phyloP scores from a whole-genome alignment of 2,888 invertebrate genomes.

The Physocephala rufipes region DNA sequence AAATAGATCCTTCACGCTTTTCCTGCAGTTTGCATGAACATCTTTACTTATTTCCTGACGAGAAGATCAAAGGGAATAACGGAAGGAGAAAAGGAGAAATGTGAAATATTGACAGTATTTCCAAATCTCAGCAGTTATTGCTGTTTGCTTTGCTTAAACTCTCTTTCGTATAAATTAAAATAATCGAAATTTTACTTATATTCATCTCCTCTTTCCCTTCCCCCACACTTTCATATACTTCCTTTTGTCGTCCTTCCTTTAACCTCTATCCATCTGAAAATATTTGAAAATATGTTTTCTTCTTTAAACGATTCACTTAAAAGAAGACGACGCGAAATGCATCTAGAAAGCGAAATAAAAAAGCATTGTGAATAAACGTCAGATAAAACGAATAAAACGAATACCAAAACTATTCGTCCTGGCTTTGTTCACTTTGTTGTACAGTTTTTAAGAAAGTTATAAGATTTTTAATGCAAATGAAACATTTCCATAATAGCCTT shows the following conservation, averaged over 20 bases:
- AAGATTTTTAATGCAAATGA: conserved; percentile 6
- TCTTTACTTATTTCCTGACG: no score
- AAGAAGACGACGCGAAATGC: conserved; percentile 1
- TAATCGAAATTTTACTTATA: no score
- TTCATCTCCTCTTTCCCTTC: neutral
- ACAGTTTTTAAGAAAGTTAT: neutral
- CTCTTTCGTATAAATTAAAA: neutral
- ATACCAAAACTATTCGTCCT: no score
- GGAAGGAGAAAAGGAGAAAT: conserved; percentile 1
- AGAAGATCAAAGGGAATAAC: neutral
- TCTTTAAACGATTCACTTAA: no score
- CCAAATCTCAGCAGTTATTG: conserved; percentile 3
- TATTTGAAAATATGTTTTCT: no score
- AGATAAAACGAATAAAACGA: no score
- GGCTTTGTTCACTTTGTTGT: no score
- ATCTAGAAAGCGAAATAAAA: neutral
- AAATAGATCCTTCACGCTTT: neutral
- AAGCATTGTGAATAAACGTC: neutral
- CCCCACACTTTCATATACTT: no score
- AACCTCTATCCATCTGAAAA: no score
- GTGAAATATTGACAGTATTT: conserved; percentile 3
- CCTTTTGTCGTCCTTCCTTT: no score
- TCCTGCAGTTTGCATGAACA: neutral
- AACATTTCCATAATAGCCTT: neutral
- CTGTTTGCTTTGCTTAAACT: conserved; percentile 12